Evolutionary conservation across 2,113 vertebrate genomes (phyloP).

Genomic region (Zapornia atra): DNA sequence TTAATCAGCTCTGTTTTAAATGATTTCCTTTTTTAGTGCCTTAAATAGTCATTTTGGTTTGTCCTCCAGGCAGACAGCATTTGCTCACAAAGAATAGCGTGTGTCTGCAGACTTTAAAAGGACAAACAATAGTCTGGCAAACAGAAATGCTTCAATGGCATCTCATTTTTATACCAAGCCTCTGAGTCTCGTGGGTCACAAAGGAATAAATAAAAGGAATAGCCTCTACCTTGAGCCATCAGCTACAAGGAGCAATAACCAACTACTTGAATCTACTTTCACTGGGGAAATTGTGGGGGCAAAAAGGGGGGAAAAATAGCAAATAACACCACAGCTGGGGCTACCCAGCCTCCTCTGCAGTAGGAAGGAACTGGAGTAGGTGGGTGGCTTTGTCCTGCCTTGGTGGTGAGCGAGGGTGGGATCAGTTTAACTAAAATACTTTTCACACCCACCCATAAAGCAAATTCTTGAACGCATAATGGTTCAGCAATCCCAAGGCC

Average conservation of each 20-base stretch:
- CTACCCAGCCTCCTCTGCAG: neutral
- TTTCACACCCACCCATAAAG: neutral
- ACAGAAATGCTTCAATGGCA: neutral
- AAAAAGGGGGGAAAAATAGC: too few species aligned
- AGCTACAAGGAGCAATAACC: neutral
- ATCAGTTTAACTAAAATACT: neutral
- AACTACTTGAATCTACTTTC: neutral
- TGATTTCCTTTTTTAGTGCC: conserved; percentile 55
- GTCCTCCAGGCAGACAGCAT: conserved; percentile 34
- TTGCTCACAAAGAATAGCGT: neutral
- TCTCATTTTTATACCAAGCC: neutral
- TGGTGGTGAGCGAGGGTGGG: neutral
- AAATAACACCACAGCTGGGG: neutral
- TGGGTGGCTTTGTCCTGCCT: neutral
- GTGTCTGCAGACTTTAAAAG: conserved; percentile 36
- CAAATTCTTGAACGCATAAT: neutral
- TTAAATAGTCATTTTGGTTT: conserved; percentile 56
- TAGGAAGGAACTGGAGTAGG: neutral
- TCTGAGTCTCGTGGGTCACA: neutral
- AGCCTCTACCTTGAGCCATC: neutral
- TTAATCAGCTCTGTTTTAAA: conserved; percentile 57
- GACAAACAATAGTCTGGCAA: conserved; percentile 57
- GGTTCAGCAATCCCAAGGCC: neutral
- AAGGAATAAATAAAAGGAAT: neutral
- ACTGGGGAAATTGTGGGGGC: neutral